Evolutionary conservation across 2,797 vertebrate species (phyloP), one percentile per base, ranked within the genome.

Genomic region (Toxotes lorentzi): DNA sequence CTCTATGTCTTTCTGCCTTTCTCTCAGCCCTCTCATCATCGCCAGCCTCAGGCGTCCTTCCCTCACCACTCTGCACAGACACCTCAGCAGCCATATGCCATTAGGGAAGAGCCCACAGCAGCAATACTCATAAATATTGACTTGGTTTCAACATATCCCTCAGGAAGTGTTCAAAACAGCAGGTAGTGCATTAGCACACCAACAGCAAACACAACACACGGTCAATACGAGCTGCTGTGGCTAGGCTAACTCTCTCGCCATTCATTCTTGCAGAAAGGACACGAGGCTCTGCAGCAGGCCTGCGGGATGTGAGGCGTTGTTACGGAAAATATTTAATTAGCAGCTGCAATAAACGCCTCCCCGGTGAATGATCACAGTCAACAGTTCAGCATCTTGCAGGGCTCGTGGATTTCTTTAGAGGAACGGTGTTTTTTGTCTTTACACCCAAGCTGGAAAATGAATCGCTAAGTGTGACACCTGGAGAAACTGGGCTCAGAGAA

Each of bases 61-160:
- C 59, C 70, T 66, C 84, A 40, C 83, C 72, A 2, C 86, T 83
- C 78, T 60, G 69, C 77, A 67, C 61, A 54, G 86, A 90, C 92
- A 90, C 86, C 81, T 88, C 85, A 64, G 79, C 88, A 85, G 76
- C 88, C 81, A n/a, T 72, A 27, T 32, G 80, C 82, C 88, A 90
- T 92, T 88, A 92, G 86, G 86, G 77, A 80, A 86, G 87, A 90
- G 82, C 84, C 84, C 76, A 73, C 80, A 82, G 91, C 88, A 79
- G 90, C 84, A 86, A 89, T 71, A 83, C 90, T 92, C 88, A 91
- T 92, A 93, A 92, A 93, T 94, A 94, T 94, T 92, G 91, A 93
- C 92, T 91, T 40, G 38, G 86, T 89, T 90, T 89, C 88, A 81
- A 83, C 76, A 80, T 74, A 59, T 91, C 88, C 85, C 84, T 66